Evolutionary conservation across 2,888 invertebrate species (phyloP).

Genomic region (Cheilosia variabilis): DNA sequence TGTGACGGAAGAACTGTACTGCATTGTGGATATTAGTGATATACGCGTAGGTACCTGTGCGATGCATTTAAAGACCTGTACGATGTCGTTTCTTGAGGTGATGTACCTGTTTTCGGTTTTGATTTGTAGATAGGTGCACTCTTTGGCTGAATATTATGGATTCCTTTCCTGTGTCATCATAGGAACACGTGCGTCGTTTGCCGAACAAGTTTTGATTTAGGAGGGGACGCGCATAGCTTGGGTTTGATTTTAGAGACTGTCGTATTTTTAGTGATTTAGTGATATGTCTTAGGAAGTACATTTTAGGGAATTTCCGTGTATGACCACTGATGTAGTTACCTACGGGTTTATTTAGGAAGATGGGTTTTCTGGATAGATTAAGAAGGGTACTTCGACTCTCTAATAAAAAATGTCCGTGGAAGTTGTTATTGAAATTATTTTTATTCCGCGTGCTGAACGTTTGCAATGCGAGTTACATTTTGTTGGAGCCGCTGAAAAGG

Average conservation of each 20-base stretch:
- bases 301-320: conserved; percentile 8
- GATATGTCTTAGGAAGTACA: conserved; percentile 57
- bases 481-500: too few relatives aligned
- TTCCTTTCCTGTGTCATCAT: conserved; percentile 10
- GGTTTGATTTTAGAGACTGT: background rate
- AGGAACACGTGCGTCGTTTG: conserved; percentile 63
- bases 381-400: too few relatives aligned
- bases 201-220: conserved; percentile 55
- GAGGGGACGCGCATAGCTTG: conserved; percentile 5
- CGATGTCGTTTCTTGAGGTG: conserved; percentile 56
- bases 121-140: conserved; percentile 11
- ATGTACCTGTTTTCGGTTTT: conserved; percentile 64
- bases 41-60: conserved; percentile 21
- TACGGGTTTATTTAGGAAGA: background rate
- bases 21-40: conserved; percentile 11
- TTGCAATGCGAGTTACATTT: too few relatives aligned
- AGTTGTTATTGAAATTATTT: too few relatives aligned
- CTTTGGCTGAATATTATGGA: background rate
- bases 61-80: conserved; percentile 49
- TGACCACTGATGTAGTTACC: conserved; percentile 13
- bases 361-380: too few relatives aligned
- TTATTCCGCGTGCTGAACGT: too few relatives aligned
- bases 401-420: too few relatives aligned
- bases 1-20: conserved; percentile 34
- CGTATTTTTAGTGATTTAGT: conserved; percentile 7